These are phyloP conservation scores for Philereme transversata DNA, from an alignment of 2,888 invertebrate species.

Conservation along the genomic window DNA sequence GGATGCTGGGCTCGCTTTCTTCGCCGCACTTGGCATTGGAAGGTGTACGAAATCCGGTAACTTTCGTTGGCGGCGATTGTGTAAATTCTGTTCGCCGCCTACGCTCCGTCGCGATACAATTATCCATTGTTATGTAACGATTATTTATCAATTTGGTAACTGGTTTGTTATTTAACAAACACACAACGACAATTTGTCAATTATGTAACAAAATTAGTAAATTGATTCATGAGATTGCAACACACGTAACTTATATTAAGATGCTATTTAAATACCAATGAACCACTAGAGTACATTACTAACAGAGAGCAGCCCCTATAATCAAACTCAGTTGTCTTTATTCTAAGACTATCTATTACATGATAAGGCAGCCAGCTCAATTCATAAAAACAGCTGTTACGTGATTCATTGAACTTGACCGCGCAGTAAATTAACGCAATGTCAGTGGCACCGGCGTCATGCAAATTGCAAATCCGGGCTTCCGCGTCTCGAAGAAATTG, in stretches of 20 bases:
- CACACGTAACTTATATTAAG: not conserved
- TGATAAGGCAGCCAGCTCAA: no score
- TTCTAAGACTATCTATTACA: no score
- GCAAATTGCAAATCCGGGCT: constrained; percentile 47
- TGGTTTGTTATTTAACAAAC: constrained; percentile 40
- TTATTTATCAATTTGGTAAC: constrained; percentile 63
- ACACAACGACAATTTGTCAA: constrained; percentile 36
- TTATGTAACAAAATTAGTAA: constrained; percentile 24
- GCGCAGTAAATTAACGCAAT: constrained; percentile 44
- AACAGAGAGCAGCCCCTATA: no score
- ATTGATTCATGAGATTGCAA: constrained; percentile 5
- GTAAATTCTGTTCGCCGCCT: constrained; percentile 55
- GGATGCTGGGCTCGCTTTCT: constrained; percentile 80
- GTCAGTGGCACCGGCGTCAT: constrained; percentile 43
- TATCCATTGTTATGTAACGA: constrained; percentile 67
- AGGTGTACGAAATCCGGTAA: constrained; percentile 80
- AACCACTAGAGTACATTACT: no score
- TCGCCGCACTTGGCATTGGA: constrained; percentile 81
- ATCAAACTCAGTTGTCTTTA: no score
- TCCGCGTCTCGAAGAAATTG: constrained; percentile 64
- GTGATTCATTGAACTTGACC: constrained; percentile 36
- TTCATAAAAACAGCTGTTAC: constrained; percentile 26
- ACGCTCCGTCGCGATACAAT: constrained; percentile 60
- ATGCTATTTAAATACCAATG: no score
- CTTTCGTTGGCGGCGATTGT: constrained; percentile 74